phyloP scores from a whole-genome alignment of 37 sponge, comb jelly and placozoan genomes.

The Crambe crambe region DNA sequence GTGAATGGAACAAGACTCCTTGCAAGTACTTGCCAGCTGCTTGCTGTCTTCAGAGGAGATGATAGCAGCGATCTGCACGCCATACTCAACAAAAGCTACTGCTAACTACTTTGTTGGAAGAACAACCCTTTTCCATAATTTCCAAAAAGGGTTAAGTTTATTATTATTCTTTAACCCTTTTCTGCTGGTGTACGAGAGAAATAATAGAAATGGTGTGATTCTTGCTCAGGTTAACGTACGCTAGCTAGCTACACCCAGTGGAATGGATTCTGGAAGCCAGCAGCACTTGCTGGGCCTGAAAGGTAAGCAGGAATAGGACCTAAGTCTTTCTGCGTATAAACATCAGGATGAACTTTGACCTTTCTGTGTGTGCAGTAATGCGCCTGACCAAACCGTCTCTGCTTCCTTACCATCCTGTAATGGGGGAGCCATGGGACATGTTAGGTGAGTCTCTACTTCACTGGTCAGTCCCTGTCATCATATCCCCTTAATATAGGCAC shows the following conservation, averaged over 20 bases:
- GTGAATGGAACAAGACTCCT: neutral
- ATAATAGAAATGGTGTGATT: neutral
- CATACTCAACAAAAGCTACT: neutral
- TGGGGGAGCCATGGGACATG: slow-evolving; percentile 65
- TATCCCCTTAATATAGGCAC: neutral
- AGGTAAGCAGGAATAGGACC: neutral
- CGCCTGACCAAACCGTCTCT: slow-evolving; percentile 67
- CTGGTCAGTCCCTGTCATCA: too few species aligned
- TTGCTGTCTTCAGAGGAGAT: neutral
- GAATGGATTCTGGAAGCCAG: slow-evolving; percentile 7
- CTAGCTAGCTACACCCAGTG: neutral
- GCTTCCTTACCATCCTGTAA: slow-evolving; percentile 18
- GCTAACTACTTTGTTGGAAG: neutral
- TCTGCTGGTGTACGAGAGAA: neutral
- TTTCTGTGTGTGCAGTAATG: slow-evolving; percentile 54
- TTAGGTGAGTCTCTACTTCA: slow-evolving; percentile 49
- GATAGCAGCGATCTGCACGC: neutral
- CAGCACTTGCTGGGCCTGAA: slow-evolving; percentile 28
- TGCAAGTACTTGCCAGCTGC: neutral
- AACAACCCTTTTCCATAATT: too few species aligned
- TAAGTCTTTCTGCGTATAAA: neutral
- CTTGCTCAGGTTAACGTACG: too few species aligned
- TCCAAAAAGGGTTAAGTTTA: too few species aligned
- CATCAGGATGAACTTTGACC: neutral
- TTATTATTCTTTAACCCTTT: neutral